Conservation (phyloP, 2,797 vertebrate species). For the Psittacula derbiana region DNA sequence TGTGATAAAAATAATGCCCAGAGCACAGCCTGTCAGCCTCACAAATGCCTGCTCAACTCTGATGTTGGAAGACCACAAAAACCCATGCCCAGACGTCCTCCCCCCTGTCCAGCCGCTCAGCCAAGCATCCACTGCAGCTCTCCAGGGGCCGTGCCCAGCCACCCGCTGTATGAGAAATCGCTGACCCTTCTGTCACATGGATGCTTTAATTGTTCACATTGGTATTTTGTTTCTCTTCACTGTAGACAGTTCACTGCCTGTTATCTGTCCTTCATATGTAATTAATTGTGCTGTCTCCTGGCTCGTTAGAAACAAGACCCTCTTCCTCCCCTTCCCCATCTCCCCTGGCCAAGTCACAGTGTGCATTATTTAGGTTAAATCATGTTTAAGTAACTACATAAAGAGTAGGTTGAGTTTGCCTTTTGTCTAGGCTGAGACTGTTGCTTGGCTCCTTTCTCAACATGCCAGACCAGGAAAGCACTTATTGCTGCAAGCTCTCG, state of each 20-base stretch:
- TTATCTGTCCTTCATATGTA: slow-evolving; percentile 67
- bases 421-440: slow-evolving; percentile 70
- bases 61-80: background rate
- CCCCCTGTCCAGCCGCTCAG: background rate
- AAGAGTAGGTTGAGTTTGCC: slow-evolving; percentile 73
- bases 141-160: background rate
- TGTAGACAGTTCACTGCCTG: slow-evolving; percentile 65
- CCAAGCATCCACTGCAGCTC: background rate
- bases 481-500: slow-evolving; percentile 25
- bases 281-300: slow-evolving; percentile 72
- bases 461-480: slow-evolving; percentile 23
- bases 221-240: slow-evolving; percentile 30
- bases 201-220: background rate
- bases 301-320: slow-evolving; percentile 69
- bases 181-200: slow-evolving; percentile 40
- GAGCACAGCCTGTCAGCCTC: background rate
- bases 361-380: slow-evolving; percentile 76
- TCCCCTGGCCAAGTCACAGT: slow-evolving; percentile 12
- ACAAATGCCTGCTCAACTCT: background rate
- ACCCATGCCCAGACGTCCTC: background rate
- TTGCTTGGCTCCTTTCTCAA: slow-evolving; percentile 68
- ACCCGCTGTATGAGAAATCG: background rate
- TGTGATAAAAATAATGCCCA: slow-evolving; percentile 17
- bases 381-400: slow-evolving; percentile 77
- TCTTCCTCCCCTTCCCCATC: background rate